A percentile compares a stretch with the other conserved stretches of the same genome.
Evolutionary conservation across 2,113 vertebrate species (phyloP).

Genomic region (Amazona guildingii): DNA sequence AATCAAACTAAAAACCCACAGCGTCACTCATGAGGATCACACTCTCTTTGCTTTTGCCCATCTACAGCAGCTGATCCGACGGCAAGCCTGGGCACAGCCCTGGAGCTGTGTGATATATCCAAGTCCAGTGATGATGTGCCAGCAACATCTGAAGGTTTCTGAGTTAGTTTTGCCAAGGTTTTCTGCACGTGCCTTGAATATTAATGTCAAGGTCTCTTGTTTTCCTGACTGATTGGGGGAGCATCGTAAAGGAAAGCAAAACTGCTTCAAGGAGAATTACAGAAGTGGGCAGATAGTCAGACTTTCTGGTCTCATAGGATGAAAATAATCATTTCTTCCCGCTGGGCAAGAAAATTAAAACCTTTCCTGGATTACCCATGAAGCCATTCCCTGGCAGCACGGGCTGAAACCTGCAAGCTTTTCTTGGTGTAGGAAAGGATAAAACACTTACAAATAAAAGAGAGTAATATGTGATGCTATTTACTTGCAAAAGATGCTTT

Average conservation of each 20-base stretch:
- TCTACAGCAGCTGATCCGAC: not conserved
- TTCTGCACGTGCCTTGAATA: not conserved
- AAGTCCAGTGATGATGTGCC: accelerated
- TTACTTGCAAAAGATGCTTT: not conserved
- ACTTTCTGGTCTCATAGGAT: not conserved
- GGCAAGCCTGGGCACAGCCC: not conserved
- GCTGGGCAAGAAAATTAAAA: not conserved
- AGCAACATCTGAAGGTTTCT: not conserved
- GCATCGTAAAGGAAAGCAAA: not conserved
- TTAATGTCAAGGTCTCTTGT: not conserved
- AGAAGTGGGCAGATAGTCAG: not conserved
- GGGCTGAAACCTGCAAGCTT: not conserved
- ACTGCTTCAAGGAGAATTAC: not conserved
- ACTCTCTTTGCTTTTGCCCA: not conserved
- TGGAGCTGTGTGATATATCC: not conserved
- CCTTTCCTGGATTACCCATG: not conserved
- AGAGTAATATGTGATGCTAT: not conserved
- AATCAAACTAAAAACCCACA: not conserved
- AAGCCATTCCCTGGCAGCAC: not conserved
- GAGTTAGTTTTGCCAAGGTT: not conserved
- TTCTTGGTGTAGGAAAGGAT: not conserved
- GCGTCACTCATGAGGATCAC: not conserved
- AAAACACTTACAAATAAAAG: not conserved
- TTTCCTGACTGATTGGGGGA: not conserved
- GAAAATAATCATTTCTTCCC: not conserved